Conservation (phyloP, 2,888 invertebrate species). For the Steinernema scapterisci region DNA sequence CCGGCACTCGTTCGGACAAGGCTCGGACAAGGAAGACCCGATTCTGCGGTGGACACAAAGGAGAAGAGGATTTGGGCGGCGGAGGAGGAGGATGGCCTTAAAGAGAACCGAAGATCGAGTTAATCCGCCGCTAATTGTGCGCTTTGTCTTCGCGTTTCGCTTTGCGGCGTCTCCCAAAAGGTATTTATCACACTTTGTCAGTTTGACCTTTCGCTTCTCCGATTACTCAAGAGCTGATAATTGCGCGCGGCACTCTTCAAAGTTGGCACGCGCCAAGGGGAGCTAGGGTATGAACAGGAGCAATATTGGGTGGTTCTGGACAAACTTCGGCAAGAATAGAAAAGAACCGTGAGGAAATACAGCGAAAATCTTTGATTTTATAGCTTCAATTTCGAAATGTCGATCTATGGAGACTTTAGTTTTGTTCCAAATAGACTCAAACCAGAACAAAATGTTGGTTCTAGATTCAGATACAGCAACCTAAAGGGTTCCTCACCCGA, state of each 20-base stretch:
- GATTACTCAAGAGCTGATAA: slow-evolving; percentile 32
- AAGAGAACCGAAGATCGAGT: slow-evolving; percentile 7
- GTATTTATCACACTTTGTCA: slow-evolving; percentile 31
- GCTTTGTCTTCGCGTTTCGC: slow-evolving; percentile 13
- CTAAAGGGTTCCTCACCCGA: too few relatives aligned
- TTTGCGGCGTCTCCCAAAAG: slow-evolving; percentile 12
- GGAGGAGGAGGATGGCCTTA: slow-evolving; percentile 7
- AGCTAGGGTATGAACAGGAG: too few relatives aligned
- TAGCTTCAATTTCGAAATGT: too few relatives aligned
- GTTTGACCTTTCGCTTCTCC: slow-evolving; percentile 27
- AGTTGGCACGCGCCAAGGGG: not conserved
- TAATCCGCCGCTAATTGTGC: slow-evolving; percentile 31
- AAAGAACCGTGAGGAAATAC: too few relatives aligned
- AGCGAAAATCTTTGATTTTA: too few relatives aligned
- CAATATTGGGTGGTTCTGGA: too few relatives aligned
- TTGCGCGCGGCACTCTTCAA: slow-evolving; percentile 27
- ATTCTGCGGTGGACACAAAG: not conserved
- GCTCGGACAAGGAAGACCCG: not conserved
- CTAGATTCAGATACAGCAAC: too few relatives aligned
- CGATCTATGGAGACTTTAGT: too few relatives aligned
- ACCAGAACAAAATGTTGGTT: too few relatives aligned
- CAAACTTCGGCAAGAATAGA: too few relatives aligned
- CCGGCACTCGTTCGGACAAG: not conserved
- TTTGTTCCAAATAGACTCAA: too few relatives aligned
- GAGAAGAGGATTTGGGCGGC: slow-evolving; percentile 6